A percentile compares a stretch with the other conserved stretches of the same genome.
Evolutionary conservation across 2,888 invertebrate species (phyloP).

Genomic region (Tipula lateralis): DNA sequence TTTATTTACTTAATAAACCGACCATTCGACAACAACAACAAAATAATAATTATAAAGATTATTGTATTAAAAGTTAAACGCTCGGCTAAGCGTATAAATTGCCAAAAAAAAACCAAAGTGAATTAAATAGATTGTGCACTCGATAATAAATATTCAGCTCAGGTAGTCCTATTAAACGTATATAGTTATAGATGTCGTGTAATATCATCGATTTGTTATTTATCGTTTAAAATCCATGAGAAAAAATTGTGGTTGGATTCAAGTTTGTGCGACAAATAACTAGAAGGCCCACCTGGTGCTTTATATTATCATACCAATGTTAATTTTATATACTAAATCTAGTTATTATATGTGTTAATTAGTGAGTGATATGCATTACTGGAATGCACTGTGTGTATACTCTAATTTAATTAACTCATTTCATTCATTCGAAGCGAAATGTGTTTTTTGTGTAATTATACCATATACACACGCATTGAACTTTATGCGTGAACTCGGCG

Average conservation of each 20-base stretch:
- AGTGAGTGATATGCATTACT: not conserved
- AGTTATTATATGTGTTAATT: not conserved
- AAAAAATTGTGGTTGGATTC: not conserved
- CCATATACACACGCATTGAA: not conserved
- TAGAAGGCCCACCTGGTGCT: not conserved
- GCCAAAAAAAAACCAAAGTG: not conserved
- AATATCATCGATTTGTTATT: not conserved
- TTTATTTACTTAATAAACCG: not conserved
- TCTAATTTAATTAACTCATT: not conserved
- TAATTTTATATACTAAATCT: not conserved
- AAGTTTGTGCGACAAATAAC: not conserved
- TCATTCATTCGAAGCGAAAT: not conserved
- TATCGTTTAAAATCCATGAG: not conserved
- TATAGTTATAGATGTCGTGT: no score
- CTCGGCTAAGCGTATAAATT: not conserved
- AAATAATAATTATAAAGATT: not conserved
- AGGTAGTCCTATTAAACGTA: no score
- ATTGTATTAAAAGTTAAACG: not conserved
- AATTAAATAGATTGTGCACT: not conserved
- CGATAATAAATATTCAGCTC: not conserved
- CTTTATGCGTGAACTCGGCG: not conserved
- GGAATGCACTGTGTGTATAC: not conserved
- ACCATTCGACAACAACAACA: not conserved
- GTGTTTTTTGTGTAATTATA: not conserved
- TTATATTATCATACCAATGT: not conserved